Evolutionary conservation across 2,888 invertebrate species (phyloP), one percentile per base, ranked within the genome.

Genomic region (Ecliptopera silaceata): DNA sequence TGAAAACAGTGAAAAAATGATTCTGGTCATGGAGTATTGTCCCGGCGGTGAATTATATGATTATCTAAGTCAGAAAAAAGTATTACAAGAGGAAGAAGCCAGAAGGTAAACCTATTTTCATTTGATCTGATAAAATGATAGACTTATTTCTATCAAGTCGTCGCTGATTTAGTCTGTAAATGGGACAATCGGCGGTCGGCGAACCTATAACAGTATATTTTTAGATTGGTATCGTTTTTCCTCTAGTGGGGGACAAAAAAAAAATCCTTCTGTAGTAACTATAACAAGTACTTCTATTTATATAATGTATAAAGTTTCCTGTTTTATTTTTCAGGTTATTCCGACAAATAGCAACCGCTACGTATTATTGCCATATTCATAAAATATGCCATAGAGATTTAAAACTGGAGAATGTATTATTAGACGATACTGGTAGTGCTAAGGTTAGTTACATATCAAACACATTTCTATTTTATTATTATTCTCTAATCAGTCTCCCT

Each of bases 1-100:
- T 92, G 99, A 99, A 93, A 99, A 99, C 92, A 95, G 97, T 77
- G 99, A 99, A 90, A 98, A 99, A 92, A 99, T 99, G 95, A 98
- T 99, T 71, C 93, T 99, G 67, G 99, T 99, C 29, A 99, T 99
- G 99, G 99, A 99, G 90, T 99, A 98, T 87, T 99, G 99, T 66
- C 97, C 97, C 59, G 99, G 99, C 57, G 99, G 99, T 58, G 99
- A 99, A 91, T 92, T 99, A 26, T 99, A 99, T 84, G 99, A 99
- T 89, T 99, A 97, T 89, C 93, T 99, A 70, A 97, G 97, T 79
- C 96, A 97, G 81, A 93, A 96, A 69, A 98, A 98, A 92, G 96
- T 97, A 68, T 93, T 99, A 69, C 93, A 94, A 66, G 98, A 99
- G 82, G 95, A 95, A 59, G 99, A 99, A 92, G 98, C 99, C 0